Conservation (phyloP, 2,888 invertebrate genomes). For the Megalurothrips usitatus region DNA sequence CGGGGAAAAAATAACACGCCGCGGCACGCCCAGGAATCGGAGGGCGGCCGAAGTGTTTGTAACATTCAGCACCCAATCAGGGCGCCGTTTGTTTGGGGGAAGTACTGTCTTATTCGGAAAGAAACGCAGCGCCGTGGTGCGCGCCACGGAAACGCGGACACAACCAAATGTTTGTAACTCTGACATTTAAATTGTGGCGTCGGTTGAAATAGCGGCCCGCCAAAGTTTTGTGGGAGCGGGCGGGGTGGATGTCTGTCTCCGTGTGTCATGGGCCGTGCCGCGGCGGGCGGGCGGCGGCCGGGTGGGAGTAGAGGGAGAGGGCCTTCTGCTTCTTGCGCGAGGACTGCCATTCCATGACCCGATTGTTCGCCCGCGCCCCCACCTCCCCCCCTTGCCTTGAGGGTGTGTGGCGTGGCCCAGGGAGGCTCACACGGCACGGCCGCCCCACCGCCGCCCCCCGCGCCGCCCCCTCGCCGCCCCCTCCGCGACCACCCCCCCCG, state of each 20-base stretch:
- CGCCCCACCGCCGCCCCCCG: background rate
- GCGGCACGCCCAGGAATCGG: no score
- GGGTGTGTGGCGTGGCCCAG: background rate
- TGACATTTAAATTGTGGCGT: no score
- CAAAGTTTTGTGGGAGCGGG: no score
- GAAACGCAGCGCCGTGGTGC: no score
- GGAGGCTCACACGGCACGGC: background rate
- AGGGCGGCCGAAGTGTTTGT: no score
- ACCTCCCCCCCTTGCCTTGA: background rate
- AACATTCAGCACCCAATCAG: no score
- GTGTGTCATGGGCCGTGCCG: background rate
- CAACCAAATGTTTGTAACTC: no score
- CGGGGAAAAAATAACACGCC: no score
- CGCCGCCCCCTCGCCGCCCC: background rate
- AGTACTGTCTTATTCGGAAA: no score
- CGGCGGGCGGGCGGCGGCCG: background rate
- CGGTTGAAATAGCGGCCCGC: no score
- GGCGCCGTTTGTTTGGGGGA: no score
- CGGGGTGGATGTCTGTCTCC: background rate
- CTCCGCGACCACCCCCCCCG: background rate
- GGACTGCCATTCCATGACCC: background rate
- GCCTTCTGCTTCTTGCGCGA: background rate
- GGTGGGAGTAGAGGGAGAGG: background rate
- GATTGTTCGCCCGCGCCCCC: background rate
- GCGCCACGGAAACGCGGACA: no score